Conservation (phyloP, 2,888 invertebrate genomes). For the Galeopsomyia nigrocyanea region DNA sequence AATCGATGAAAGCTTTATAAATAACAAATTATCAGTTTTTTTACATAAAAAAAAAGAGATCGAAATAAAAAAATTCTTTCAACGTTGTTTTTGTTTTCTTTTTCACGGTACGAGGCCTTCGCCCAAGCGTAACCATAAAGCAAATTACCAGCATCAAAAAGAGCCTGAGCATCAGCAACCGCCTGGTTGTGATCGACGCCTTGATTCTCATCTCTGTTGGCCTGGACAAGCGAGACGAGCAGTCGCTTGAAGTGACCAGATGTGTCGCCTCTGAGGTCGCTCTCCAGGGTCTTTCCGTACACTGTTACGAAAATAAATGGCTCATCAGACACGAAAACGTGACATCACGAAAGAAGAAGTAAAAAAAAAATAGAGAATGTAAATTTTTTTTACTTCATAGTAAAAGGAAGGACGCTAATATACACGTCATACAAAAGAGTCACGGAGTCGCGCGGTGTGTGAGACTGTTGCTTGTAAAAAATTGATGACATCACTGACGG, state of each 20-base stretch:
- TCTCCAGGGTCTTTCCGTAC: conserved; percentile 85
- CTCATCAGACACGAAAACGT: neutral
- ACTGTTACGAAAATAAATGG: conserved; percentile 71
- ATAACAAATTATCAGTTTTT: neutral
- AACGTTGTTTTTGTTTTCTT: too few species aligned
- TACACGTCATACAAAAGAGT: neutral
- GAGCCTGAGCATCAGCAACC: conserved; percentile 84
- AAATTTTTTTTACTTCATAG: conserved; percentile 9
- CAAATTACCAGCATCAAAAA: conserved; percentile 77
- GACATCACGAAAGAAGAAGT: neutral
- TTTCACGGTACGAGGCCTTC: too few species aligned
- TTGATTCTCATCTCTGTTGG: conserved; percentile 91
- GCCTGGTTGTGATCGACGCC: conserved; percentile 86
- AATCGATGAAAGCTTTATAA: too few species aligned
- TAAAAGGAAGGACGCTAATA: conserved; percentile 18
- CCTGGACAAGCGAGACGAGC: conserved; percentile 88
- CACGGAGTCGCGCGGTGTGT: neutral
- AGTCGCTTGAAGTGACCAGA: conserved; percentile 96
- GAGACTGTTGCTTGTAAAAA: conserved; percentile 44
- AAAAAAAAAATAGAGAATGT: neutral
- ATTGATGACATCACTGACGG: conserved; percentile 59
- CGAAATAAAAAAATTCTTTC: neutral
- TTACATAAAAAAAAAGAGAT: neutral
- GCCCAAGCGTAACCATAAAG: neutral
- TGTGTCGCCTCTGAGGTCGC: conserved; percentile 91